phyloP scores from a whole-genome alignment of 2,797 vertebrate genomes.

The Melanotaenia maccullochi region DNA sequence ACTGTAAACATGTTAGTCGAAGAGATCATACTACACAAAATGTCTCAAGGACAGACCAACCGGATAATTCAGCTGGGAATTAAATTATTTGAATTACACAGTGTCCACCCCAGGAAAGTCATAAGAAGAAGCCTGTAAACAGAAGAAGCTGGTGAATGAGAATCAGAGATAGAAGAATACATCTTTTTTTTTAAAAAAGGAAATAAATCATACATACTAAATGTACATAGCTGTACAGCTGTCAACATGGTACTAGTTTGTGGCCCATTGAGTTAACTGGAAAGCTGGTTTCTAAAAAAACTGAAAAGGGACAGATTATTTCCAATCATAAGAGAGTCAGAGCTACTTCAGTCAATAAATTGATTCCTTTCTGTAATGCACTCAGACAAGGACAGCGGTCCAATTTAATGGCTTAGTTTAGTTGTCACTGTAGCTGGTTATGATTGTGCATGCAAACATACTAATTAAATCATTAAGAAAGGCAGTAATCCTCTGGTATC shows the following conservation, averaged over 20 bases:
- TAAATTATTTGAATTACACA: neutral
- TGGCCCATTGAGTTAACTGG: too few relatives aligned
- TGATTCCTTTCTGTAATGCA: neutral
- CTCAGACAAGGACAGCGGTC: neutral
- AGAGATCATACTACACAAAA: neutral
- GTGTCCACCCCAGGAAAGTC: neutral
- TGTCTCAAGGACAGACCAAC: neutral
- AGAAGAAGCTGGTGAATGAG: neutral
- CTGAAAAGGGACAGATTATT: neutral
- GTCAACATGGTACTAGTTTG: neutral
- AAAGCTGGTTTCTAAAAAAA: neutral
- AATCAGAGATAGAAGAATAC: neutral
- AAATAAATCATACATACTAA: too few relatives aligned
- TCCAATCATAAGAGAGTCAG: neutral
- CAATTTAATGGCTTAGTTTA: neutral
- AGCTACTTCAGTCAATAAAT: neutral
- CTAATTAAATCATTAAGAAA: neutral
- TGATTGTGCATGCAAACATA: too few relatives aligned
- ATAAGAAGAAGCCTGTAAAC: neutral
- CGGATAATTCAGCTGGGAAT: neutral
- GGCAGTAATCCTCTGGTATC: neutral
- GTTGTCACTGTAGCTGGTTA: neutral
- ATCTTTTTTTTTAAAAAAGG: too few relatives aligned
- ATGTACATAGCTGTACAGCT: neutral
- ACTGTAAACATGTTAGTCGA: neutral